Percentiles rank a stretch among this genome's conserved stretches.
These are phyloP conservation scores for Oreochromis tanganicae DNA, from an alignment of 2,113 vertebrate species.

Conservation along the genomic window DNA sequence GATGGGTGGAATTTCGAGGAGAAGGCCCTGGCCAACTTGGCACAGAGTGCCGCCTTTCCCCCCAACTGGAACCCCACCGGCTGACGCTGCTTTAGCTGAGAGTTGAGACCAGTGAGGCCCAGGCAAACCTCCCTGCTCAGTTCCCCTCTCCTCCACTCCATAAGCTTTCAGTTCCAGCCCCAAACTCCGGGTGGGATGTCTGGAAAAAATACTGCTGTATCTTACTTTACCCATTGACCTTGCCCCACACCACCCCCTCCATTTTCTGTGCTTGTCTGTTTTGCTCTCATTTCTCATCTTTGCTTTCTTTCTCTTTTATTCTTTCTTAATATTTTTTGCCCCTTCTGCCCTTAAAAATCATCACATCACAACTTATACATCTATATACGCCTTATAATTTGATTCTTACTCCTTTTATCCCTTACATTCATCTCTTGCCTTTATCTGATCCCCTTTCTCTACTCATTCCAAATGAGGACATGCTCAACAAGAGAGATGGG, in stretches of 20 bases:
- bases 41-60: conserved; percentile 64
- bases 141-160: conserved; percentile 36
- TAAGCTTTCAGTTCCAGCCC: conserved; percentile 47
- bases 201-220: conserved; percentile 54
- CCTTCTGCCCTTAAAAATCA: background rate
- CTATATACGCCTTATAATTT: background rate
- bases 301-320: background rate
- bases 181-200: conserved; percentile 55
- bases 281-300: background rate
- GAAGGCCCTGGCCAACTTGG: conserved; percentile 73
- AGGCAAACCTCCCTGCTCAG: conserved; percentile 43
- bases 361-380: background rate
- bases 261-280: background rate
- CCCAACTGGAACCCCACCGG: conserved; percentile 65
- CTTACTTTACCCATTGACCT: conserved; percentile 40
- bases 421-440: background rate
- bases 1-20: conserved; percentile 74
- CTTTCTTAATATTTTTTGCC: background rate
- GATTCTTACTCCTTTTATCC: background rate
- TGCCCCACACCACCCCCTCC: background rate
- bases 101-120: conserved; percentile 60
- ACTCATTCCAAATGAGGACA: background rate
- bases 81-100: conserved; percentile 63
- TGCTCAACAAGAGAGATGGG: background rate
- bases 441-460: background rate